Evolutionary conservation across 2,888 invertebrate genomes (phyloP).

Genomic region (Autographa pulchrina): DNA sequence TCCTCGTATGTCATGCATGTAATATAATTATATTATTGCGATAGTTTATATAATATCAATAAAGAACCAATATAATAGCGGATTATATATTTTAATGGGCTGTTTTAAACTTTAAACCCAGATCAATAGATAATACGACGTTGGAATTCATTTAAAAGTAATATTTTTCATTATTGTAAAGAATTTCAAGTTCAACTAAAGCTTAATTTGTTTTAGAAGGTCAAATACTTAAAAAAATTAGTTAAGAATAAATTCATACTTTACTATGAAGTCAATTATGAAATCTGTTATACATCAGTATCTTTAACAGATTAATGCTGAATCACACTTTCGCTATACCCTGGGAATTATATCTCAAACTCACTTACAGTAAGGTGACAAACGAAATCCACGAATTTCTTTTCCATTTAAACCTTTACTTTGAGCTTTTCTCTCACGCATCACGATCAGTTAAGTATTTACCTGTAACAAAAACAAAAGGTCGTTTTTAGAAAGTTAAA

Average conservation of each 20-base stretch:
- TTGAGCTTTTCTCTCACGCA: conserved; percentile 40
- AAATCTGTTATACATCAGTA: neutral
- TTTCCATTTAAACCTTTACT: conserved; percentile 42
- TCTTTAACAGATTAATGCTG: neutral
- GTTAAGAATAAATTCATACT: no score
- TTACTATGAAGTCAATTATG: neutral
- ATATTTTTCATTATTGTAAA: no score
- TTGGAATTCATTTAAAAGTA: no score
- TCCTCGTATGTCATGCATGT: neutral
- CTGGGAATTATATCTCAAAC: conserved; percentile 27
- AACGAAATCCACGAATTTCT: conserved; percentile 37
- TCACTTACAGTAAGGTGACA: conserved; percentile 34
- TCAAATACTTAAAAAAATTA: no score
- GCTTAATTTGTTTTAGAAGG: no score
- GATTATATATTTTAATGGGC: neutral
- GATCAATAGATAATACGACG: neutral
- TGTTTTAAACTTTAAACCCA: neutral
- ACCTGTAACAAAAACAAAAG: conserved; percentile 64
- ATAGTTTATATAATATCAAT: neutral
- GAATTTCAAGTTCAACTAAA: no score
- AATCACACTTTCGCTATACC: conserved; percentile 29
- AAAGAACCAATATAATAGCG: neutral
- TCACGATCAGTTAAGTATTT: conserved; percentile 50
- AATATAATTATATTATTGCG: neutral
- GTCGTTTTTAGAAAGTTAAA: conserved; percentile 48